phyloP scores from a whole-genome alignment of 1,140 invertebrate genomes.

The Protaetia brevitarsis region DNA sequence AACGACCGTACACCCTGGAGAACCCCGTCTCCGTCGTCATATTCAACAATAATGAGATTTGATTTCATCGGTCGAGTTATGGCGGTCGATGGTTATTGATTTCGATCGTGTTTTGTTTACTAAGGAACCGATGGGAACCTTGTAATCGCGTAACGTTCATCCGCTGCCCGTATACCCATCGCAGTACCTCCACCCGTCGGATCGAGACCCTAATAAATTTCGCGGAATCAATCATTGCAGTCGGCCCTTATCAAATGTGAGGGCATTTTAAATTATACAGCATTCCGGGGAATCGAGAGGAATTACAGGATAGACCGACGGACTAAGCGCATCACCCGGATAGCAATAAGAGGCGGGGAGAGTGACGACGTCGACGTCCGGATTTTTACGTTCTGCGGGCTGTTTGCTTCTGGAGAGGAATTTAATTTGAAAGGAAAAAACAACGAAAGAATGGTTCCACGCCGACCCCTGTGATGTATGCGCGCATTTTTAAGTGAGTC shows the following conservation, averaged over 20 bases:
- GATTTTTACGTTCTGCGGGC: neutral
- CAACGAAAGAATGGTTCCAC: constrained; percentile 1
- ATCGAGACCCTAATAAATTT: neutral
- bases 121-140: neutral
- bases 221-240: neutral
- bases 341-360: neutral
- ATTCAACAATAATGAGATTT: constrained; percentile 15
- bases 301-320: too few relatives aligned
- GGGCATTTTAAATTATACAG: neutral
- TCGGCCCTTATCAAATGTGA: neutral
- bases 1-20: neutral
- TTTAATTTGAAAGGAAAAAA: constrained; percentile 11
- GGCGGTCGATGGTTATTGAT: neutral
- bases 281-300: too few relatives aligned
- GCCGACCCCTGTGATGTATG: neutral
- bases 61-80: neutral
- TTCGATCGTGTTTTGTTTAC: constrained; percentile 1
- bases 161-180: neutral
- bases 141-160: neutral
- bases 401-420: neutral
- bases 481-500: constrained; percentile 2
- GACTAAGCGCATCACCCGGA: too few relatives aligned
- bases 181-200: neutral
- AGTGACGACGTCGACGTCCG: neutral
- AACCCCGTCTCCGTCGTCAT: neutral